Base-by-base conservation (phyloP, 2,888 invertebrate genomes). In the Sicus ferrugineus region DNA sequence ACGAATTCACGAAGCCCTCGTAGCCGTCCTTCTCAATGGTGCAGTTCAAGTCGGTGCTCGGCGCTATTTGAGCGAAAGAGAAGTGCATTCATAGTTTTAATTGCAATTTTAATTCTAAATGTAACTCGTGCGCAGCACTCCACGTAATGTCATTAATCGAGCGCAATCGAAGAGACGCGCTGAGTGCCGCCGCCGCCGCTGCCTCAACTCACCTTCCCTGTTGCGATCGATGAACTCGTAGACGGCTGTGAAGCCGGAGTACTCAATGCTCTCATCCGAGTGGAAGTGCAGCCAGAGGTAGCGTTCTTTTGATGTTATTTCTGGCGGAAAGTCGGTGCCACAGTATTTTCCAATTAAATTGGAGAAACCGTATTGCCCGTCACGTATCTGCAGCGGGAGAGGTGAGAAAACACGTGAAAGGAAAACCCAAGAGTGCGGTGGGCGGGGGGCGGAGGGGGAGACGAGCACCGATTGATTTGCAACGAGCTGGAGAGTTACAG, bases 181-280 rank as follows among this genome's bases (percentile, higher is more conserved):
- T n/a, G n/a, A n/a, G n/a, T n/a, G n/a, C n/a, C n/a, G 11, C 7
- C 16, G 28, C 31, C 30, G n/a, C 4, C 21, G 4, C 34, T 46
- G 1, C 23, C 9, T 14, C 28, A 19, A 70, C 75, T 73, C 83
- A 90, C 91, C 85, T 76, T 87, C 85, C 30, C 87, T 85, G 30
- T 89, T 89, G 72, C 89, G 86, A 54, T 88, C 88, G 69, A 91
- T 85, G 81, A 88, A 91, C 74, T 88, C 89, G 84, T 91, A 94
- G 26, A 93, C 90, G 0, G 93, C 93, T 76, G 89, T 89, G 85
- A 95, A 95, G 1, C 95, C 95, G 34, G 86, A 86, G 79, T 91
- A 91, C 84, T 94, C 92, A 76, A 94, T 92, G 78, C 90, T 91
- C 77, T 92, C 92, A 80, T 95, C 95, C 9, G 93, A 92, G 76